phyloP scores from a whole-genome alignment of 2,113 vertebrate genomes.

The Oreotragus oreotragus region DNA sequence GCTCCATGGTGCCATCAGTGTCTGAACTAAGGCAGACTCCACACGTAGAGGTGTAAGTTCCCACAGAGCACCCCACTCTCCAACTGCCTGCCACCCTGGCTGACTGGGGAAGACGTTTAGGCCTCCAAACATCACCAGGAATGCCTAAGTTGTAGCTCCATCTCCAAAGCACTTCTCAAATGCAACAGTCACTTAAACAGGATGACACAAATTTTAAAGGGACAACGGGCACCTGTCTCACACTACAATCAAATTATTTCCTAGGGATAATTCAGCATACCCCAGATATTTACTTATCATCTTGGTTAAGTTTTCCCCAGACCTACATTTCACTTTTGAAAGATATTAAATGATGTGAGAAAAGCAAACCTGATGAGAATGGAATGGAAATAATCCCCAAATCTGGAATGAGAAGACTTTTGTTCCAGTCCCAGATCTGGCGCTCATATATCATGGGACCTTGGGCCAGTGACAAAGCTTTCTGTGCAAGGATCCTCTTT shows the following conservation, averaged over 20 bases:
- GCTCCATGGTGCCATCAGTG: background rate
- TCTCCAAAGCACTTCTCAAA: background rate
- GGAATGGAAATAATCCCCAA: background rate
- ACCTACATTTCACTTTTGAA: background rate
- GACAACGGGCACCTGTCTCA: background rate
- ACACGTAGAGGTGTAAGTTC: fast-evolving
- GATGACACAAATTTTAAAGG: background rate
- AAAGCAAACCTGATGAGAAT: background rate
- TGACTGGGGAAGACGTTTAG: background rate
- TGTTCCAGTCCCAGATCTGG: background rate
- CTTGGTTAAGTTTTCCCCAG: background rate
- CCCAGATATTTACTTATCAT: background rate
- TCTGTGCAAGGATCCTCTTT: background rate
- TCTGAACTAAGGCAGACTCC: background rate
- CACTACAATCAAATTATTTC: background rate
- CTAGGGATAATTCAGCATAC: background rate
- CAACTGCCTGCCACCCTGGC: background rate
- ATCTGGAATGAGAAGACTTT: background rate
- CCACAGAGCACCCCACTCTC: fast-evolving
- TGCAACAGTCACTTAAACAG: background rate
- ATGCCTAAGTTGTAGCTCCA: background rate
- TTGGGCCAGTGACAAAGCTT: background rate
- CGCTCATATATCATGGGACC: background rate
- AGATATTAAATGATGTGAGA: background rate
- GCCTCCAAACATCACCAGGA: background rate